Evolutionary conservation across 2,888 invertebrate species (phyloP), one percentile per base, ranked within the genome.

Genomic region (Scaptomyza parva): DNA sequence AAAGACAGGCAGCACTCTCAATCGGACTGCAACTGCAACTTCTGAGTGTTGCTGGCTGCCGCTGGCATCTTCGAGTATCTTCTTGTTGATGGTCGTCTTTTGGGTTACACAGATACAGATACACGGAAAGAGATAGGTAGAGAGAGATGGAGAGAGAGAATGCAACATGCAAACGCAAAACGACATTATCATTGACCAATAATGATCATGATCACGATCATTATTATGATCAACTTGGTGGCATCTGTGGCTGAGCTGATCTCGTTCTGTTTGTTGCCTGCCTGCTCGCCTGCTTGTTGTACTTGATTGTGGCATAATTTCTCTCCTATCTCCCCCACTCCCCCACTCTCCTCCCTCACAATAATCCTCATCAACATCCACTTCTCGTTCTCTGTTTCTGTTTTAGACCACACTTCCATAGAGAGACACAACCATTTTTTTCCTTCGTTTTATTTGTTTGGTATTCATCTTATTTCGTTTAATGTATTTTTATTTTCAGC

Each of bases 241-340:
- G 66, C 70, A 54, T 71, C 53, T 68, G 54, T 44, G 47, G 17
- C 61, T 52, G 24, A 43, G 40, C 43, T 47, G 63, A 54, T 70
- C 74, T 70, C 60, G 64, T 65, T 61, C 63, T 69, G 58, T 69
- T 54, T 72, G 28, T 28, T 9, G 9, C 22, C 9, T 28, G 28
- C 9, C 9, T 28, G 28, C 28, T 28, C 9, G 9, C 9, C 9
- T 57, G 39, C 59, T 59, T 80, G 62, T 82, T 88, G 82, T 85
- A 82, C 86, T 89, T 84, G 88, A 85, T 85, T 89, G 89, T 86
- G 89, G 89, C 85, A 89, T 89, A 85, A 85, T 85, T 85, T 85
- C 85, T 80, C 61, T 60, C 69, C 18, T 40, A 33, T 43, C 41
- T 43, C 47, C 2, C 14, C 14, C 14, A 2, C 33, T 3, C 17